phyloP scores from a whole-genome alignment of 2,113 vertebrate genomes.

The Chaetura pelagica region DNA sequence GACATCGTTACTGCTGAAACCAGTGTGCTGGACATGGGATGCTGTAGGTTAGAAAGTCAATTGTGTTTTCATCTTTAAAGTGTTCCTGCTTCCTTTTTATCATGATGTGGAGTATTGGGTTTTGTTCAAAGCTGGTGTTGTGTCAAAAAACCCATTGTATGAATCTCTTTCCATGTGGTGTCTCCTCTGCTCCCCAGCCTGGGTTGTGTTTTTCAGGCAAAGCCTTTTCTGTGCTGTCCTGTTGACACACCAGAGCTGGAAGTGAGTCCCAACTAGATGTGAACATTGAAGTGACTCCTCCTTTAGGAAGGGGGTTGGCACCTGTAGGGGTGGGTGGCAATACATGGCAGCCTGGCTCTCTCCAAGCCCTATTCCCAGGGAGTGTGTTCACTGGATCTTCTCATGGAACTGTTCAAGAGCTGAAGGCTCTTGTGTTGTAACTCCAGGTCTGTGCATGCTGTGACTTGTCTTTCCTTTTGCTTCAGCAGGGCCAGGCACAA shows the following conservation, averaged over 20 bases:
- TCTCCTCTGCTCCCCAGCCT: rapidly evolving
- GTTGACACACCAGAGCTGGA: neutral
- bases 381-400: rapidly evolving
- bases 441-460: rapidly evolving
- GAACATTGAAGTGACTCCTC: neutral
- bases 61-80: neutral
- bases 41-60: rapidly evolving
- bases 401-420: neutral
- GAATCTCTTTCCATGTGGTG: neutral
- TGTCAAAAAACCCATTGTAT: neutral
- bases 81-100: neutral
- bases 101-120: rapidly evolving
- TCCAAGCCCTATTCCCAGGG: neutral
- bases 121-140: neutral
- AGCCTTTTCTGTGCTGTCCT: neutral
- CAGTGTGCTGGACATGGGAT: rapidly evolving
- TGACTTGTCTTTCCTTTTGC: neutral
- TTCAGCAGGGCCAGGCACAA: neutral
- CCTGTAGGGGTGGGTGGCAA: rapidly evolving
- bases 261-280: neutral
- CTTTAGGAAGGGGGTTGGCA: neutral
- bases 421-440: neutral
- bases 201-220: neutral
- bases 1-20: neutral
- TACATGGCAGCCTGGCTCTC: neutral